These are phyloP conservation scores for Cephalopterus ornatus DNA, from an alignment of 2,113 vertebrate species.

Conservation along the genomic window DNA sequence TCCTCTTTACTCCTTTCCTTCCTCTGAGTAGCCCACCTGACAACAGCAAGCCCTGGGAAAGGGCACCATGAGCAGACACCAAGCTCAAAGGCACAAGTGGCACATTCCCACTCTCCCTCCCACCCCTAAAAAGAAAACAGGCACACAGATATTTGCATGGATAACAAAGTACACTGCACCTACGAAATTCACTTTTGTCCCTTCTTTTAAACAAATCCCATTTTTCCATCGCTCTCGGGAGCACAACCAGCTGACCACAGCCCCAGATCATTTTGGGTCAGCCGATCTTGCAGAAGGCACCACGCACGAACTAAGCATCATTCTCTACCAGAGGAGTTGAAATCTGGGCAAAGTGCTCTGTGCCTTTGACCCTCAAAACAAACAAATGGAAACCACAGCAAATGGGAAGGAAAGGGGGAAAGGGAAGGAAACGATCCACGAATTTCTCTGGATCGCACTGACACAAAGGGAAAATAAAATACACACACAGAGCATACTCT, in stretches of 20 bases:
- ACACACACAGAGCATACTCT: background rate
- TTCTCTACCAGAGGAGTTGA: background rate
- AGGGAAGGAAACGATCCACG: background rate
- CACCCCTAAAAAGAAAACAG: background rate
- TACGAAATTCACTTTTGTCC: background rate
- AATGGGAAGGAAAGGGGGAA: background rate
- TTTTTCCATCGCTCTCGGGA: background rate
- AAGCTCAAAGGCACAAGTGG: background rate
- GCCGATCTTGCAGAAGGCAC: background rate
- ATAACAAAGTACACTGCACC: background rate
- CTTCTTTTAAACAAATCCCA: background rate
- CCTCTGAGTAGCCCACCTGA: background rate
- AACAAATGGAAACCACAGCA: constrained; percentile 28
- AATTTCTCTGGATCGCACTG: background rate
- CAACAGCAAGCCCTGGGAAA: background rate
- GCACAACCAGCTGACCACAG: fast-evolving
- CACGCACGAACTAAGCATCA: background rate
- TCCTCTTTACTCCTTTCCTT: background rate
- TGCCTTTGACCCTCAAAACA: constrained; percentile 37
- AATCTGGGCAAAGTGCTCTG: constrained; percentile 15
- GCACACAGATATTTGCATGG: background rate
- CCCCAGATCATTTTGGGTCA: background rate
- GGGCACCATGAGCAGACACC: background rate
- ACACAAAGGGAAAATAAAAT: constrained; percentile 11
- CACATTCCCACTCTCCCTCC: background rate